phyloP scores from a whole-genome alignment of 1,140 invertebrate genomes.

The Euwallacea similis region DNA sequence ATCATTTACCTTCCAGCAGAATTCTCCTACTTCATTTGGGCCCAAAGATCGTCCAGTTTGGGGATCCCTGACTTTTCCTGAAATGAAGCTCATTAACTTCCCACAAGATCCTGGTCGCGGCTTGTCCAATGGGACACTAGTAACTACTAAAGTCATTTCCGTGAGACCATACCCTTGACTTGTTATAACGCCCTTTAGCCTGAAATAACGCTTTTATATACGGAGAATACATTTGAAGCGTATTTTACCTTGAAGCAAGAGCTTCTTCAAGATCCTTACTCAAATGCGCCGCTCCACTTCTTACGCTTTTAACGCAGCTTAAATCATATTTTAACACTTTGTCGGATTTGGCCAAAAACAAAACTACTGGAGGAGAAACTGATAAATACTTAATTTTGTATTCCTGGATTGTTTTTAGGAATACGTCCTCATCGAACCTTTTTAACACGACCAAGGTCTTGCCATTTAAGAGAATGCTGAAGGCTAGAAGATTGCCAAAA shows the following conservation, averaged over 20 bases:
- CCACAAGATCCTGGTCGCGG: not conserved
- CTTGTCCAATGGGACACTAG: not conserved
- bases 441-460: constrained; percentile 47
- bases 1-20: not conserved
- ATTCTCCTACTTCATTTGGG: not conserved
- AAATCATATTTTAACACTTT: constrained; percentile 55
- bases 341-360: constrained; percentile 60
- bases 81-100: not conserved
- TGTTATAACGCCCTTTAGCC: not conserved
- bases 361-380: constrained; percentile 61
- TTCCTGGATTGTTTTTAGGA: constrained; percentile 58
- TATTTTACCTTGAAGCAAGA: constrained; percentile 19
- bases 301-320: constrained; percentile 52
- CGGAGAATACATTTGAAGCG: no score
- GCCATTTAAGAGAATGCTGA: constrained; percentile 28
- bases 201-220: not conserved
- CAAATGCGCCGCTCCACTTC: constrained; percentile 58
- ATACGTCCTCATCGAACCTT: constrained; percentile 64
- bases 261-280: constrained; percentile 50
- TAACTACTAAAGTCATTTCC: not conserved
- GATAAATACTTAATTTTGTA: constrained; percentile 59
- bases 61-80: not conserved
- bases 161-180: not conserved
- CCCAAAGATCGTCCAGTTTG: not conserved
- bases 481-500: constrained; percentile 39